phyloP scores from a whole-genome alignment of 2,113 vertebrate species.

The Nesoenas mayeri region DNA sequence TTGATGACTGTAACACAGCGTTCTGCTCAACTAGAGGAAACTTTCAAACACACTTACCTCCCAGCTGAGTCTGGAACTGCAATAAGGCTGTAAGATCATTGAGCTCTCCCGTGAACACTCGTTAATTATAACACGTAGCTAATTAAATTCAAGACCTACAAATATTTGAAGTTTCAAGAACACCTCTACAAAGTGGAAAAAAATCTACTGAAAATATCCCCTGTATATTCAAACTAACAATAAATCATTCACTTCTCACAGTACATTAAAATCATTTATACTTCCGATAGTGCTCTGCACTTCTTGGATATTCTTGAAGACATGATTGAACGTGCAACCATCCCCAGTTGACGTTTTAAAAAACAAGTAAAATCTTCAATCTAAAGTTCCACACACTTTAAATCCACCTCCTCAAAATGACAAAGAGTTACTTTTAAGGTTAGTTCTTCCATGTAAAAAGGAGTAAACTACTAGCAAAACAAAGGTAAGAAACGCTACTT shows the following conservation, averaged over 20 bases:
- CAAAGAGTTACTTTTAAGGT: slow-evolving; percentile 18
- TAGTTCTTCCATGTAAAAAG: slow-evolving; percentile 24
- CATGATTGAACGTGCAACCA: not conserved
- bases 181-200: slow-evolving; percentile 9
- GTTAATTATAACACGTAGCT: not conserved
- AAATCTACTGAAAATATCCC: not conserved
- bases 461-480: slow-evolving; percentile 36
- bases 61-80: not conserved
- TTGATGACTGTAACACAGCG: not conserved
- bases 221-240: not conserved
- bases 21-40: not conserved
- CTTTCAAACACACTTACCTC: not conserved
- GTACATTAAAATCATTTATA: not conserved
- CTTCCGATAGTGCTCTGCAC: not conserved
- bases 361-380: not conserved
- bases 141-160: slow-evolving; percentile 7
- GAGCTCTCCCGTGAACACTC: not conserved
- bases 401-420: slow-evolving; percentile 13
- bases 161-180: slow-evolving; percentile 20
- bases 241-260: not conserved
- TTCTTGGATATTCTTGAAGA: not conserved
- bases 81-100: not conserved
- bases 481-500: slow-evolving; percentile 54
- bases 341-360: not conserved
- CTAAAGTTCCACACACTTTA: not conserved